Base-by-base conservation (phyloP, 2,888 invertebrate species). In the Allacma fusca region DNA sequence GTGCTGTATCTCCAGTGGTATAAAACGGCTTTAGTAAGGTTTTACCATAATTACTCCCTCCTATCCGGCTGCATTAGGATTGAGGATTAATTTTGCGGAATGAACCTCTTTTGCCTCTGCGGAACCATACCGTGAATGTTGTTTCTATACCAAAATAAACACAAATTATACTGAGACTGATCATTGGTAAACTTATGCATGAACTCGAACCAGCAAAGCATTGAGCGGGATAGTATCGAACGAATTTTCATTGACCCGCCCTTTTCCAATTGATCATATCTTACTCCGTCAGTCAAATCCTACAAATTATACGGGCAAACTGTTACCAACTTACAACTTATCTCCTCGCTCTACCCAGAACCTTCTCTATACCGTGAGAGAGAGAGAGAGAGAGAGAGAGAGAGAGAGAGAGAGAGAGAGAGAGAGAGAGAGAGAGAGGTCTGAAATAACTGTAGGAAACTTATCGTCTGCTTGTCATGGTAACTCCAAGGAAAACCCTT, bases 1-100 rank as follows among this genome's bases (percentile, higher is more conserved):
- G 57, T 65, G 65, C 19, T 24, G 59, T 59, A 73, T 73, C 43
- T 67, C n/a, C 57, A 73, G 74, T 77, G 72, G 64, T 77, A 43
- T 4, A 16, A 50, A 50, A 50, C 16, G 69, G 69, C 73, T 77
- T 77, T 44, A 72, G 72, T 77, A 67, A 67, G 78, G 76, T 79
- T 76, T 76, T 64, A 73, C 73, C 73, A 73, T 73, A 73, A 73
- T 64, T 73, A 73, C 62, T 50, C 16, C 78, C 65, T 70, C 65
- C 78, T 75, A 75, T 78, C 78, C 70, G 69, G 68, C 77, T 77
- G 77, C 74, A 77, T 77, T 77, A 77, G 69, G 69, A 77, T 69
- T 69, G 62, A 62, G 68, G 28, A 34, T 34, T 34, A 34, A 9
- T 34, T 34, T 34, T 34, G 34, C 9, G 34, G 34, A 34, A 34